Evolutionary conservation across 2,113 vertebrate species (phyloP).

Genomic region (Menidia beryllina): DNA sequence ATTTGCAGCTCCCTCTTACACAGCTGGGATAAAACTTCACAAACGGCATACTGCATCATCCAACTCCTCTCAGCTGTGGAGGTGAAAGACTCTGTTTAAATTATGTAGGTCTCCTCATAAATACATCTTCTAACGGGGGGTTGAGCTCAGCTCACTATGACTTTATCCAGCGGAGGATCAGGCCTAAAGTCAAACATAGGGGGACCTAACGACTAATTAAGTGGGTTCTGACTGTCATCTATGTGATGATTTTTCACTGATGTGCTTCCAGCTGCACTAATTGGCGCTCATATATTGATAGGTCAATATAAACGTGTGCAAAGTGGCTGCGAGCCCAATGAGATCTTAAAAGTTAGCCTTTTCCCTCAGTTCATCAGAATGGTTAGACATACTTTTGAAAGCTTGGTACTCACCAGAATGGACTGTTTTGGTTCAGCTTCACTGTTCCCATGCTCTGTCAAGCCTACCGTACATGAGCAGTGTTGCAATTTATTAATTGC

Average conservation of each 20-base stretch:
- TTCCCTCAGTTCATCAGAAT: background rate
- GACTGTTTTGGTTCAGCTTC: background rate
- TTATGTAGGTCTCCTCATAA: background rate
- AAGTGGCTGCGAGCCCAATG: no score
- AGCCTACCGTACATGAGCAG: background rate
- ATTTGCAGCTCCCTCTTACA: slow-evolving; percentile 35
- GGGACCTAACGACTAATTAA: background rate
- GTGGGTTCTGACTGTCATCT: background rate
- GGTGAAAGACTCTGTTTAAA: slow-evolving; percentile 10
- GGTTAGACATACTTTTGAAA: background rate
- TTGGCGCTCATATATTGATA: background rate
- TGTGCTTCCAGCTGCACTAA: background rate
- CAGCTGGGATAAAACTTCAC: slow-evolving; percentile 16
- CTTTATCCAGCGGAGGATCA: background rate
- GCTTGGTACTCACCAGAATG: background rate
- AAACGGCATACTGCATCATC: slow-evolving; percentile 15
- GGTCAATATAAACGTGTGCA: background rate
- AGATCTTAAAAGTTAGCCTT: background rate
- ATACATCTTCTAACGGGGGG: background rate
- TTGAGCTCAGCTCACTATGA: background rate
- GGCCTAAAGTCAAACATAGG: background rate
- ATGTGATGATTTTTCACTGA: background rate
- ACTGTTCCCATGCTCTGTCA: background rate
- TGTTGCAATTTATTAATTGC: background rate
- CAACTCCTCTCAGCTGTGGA: slow-evolving; percentile 12